phyloP scores from a whole-genome alignment of 1,140 invertebrate genomes.

The Planococcus citri region DNA sequence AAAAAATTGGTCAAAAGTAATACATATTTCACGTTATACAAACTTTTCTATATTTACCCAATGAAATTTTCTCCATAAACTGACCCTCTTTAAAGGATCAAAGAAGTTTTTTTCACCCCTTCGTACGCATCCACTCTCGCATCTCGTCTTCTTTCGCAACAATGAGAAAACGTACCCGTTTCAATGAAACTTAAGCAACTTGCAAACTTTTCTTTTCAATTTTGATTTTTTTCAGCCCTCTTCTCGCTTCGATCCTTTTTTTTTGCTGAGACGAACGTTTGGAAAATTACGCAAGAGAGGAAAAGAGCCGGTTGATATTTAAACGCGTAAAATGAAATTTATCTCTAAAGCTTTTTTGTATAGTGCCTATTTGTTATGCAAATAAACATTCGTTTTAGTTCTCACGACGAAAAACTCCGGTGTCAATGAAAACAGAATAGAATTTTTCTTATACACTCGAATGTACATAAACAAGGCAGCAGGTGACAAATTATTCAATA shows the following conservation, averaged over 20 bases:
- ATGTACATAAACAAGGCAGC: no score
- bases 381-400: not conserved
- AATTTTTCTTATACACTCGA: no score
- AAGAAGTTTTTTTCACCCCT: no score
- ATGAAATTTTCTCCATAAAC: not conserved
- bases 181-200: not conserved
- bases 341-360: not conserved
- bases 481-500: no score
- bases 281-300: not conserved
- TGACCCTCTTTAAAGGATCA: not conserved
- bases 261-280: not conserved
- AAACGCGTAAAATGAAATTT: slow-evolving; percentile 1
- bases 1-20: not conserved
- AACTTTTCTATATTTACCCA: not conserved
- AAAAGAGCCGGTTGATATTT: not conserved
- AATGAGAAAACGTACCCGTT: not conserved
- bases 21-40: not conserved
- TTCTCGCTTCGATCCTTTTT: no score
- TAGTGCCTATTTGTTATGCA: not conserved
- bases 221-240: not conserved
- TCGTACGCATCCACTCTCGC: no score
- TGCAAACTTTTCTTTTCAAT: not conserved
- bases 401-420: not conserved
- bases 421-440: no score
- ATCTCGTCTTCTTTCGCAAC: not conserved